phyloP scores from a whole-genome alignment of 1,140 invertebrate species.

The Lordiphosa stackelbergi region DNA sequence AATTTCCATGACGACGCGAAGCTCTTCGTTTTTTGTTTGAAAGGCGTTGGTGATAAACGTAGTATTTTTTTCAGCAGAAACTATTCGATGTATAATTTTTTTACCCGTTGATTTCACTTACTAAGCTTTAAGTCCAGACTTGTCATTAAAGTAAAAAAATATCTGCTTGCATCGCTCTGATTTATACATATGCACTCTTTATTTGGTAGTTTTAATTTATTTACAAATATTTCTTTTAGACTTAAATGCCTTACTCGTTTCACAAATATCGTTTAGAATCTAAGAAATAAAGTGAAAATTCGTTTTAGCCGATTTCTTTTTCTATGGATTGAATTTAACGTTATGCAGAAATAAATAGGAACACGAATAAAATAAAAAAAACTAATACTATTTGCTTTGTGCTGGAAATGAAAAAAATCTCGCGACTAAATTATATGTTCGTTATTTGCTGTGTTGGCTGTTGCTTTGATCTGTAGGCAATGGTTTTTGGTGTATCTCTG shows the following conservation, averaged over 20 bases:
- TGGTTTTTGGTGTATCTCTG: constrained; percentile 56
- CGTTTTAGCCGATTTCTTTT: constrained; percentile 54
- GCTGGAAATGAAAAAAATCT: constrained; percentile 49
- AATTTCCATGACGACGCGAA: too few relatives aligned
- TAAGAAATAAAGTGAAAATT: constrained; percentile 62
- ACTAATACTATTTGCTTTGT: constrained; percentile 70
- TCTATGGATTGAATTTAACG: constrained; percentile 62
- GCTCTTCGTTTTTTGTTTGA: too few relatives aligned
- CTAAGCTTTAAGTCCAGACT: too few relatives aligned
- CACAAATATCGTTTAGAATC: constrained; percentile 63
- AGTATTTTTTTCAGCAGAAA: too few relatives aligned
- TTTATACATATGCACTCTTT: constrained; percentile 65
- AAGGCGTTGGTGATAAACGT: too few relatives aligned
- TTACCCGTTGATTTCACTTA: too few relatives aligned
- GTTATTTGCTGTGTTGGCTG: constrained; percentile 13
- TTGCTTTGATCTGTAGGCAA: constrained; percentile 44
- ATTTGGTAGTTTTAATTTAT: constrained; percentile 72
- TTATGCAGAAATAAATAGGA: constrained; percentile 70
- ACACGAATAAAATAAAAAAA: constrained; percentile 58
- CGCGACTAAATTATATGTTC: constrained; percentile 47
- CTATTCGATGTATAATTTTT: too few relatives aligned
- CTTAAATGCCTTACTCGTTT: constrained; percentile 68
- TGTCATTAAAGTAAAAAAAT: too few relatives aligned
- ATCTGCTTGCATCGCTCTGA: background rate
- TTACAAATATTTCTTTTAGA: constrained; percentile 67